These are phyloP conservation scores for Sturnus vulgaris DNA, from an alignment of 2,113 vertebrate species.

Conservation along the genomic window DNA sequence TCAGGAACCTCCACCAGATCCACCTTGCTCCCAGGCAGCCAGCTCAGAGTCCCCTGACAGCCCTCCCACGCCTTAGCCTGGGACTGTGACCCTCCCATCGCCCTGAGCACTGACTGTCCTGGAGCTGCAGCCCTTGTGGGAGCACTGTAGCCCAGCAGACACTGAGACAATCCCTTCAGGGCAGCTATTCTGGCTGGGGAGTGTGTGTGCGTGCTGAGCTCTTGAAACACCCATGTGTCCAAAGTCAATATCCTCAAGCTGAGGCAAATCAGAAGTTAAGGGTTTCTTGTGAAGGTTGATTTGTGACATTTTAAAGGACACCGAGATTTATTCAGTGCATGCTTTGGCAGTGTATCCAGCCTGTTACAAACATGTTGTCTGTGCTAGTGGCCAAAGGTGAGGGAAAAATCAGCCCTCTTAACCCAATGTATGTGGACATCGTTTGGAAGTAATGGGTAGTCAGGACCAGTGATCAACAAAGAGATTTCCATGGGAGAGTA, in stretches of 20 bases:
- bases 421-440: background rate
- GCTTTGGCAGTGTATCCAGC: background rate
- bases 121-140: background rate
- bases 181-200: rapidly evolving
- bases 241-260: background rate
- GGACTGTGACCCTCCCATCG: background rate
- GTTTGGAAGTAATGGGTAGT: background rate
- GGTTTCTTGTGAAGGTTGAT: background rate
- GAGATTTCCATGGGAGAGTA: background rate
- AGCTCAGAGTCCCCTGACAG: background rate
- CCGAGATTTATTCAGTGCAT: background rate
- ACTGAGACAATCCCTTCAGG: background rate
- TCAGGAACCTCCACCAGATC: background rate
- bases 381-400: background rate
- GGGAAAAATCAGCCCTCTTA: background rate
- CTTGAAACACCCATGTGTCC: background rate
- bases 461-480: background rate
- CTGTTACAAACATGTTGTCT: background rate
- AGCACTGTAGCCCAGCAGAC: background rate
- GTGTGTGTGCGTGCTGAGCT: background rate
- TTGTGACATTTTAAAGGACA: background rate
- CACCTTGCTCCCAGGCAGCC: background rate
- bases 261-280: background rate
- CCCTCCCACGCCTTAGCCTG: background rate
- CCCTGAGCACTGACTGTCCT: background rate